These are phyloP conservation scores for Drosophila eugracilis DNA, from an alignment of 1,140 invertebrate species.

Conservation along the genomic window DNA sequence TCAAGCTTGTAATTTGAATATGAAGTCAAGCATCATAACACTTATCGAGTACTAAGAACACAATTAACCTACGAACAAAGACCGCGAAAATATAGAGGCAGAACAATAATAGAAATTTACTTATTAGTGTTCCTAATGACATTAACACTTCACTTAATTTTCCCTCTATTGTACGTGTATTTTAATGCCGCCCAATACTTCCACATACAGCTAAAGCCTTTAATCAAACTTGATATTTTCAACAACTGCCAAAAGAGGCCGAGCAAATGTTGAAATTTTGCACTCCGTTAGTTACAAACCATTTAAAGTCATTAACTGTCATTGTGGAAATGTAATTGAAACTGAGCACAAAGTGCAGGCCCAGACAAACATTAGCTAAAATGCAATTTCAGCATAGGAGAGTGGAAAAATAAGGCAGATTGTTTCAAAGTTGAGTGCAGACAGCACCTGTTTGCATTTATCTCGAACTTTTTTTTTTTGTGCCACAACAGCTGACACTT, in stretches of 20 bases:
- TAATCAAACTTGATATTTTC: conserved; percentile 12
- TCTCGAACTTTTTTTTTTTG: conserved; percentile 3
- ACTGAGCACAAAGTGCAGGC: conserved; percentile 7
- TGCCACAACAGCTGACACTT: conserved; percentile 22
- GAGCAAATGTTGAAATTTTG: conserved; percentile 21
- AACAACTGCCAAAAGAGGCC: conserved; percentile 3
- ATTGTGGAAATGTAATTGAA: conserved; percentile 37
- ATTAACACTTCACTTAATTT: conserved; percentile 44
- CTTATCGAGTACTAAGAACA: background rate
- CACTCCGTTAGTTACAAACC: background rate
- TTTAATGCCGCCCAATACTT: conserved; percentile 2
- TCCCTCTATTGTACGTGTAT: conserved; percentile 4
- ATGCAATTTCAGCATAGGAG: background rate
- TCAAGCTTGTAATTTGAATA: background rate
- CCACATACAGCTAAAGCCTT: background rate
- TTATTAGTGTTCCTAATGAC: conserved; percentile 33
- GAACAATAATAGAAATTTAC: background rate
- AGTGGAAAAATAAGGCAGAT: background rate
- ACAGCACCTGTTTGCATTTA: conserved; percentile 44
- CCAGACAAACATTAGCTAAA: conserved; percentile 9
- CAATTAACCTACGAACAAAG: conserved; percentile 10
- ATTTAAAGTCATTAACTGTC: conserved; percentile 25
- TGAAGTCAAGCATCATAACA: conserved; percentile 1
- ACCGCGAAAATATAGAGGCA: conserved; percentile 9
- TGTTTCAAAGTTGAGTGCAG: conserved; percentile 3